These are phyloP conservation scores for Hydrochoerus hydrochaeris DNA, from an alignment of 2,113 vertebrate species.

Conservation along the genomic window DNA sequence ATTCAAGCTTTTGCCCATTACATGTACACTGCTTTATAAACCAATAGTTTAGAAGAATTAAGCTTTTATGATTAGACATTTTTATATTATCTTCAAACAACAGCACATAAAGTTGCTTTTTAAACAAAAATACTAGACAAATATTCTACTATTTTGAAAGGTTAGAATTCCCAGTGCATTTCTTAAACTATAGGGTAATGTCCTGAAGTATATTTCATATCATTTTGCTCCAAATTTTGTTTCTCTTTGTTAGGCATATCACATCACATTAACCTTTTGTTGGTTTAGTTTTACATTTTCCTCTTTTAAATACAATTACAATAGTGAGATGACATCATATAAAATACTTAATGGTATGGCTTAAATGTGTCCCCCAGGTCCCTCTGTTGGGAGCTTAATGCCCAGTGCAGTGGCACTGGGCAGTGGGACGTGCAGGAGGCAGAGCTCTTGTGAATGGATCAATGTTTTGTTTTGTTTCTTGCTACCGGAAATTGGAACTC, in stretches of 20 bases:
- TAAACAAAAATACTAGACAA: constrained; percentile 79
- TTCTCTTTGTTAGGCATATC: not conserved
- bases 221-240: constrained; percentile 66
- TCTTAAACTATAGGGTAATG: constrained; percentile 62
- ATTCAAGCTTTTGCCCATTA: constrained; percentile 85
- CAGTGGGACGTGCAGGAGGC: not conserved
- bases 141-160: constrained; percentile 73
- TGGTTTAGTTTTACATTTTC: constrained; percentile 63
- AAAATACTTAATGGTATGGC: not conserved
- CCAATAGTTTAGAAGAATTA: constrained; percentile 84
- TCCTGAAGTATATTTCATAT: constrained; percentile 58
- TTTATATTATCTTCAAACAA: constrained; percentile 83
- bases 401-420: not conserved
- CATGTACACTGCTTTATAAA: constrained; percentile 86
- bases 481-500: too few species aligned
- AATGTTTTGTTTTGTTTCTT: too few species aligned
- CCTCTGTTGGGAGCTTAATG: not conserved
- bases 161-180: constrained; percentile 67
- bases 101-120: constrained; percentile 77
- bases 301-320: not conserved
- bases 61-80: constrained; percentile 84
- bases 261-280: constrained; percentile 46
- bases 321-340: constrained; percentile 22
- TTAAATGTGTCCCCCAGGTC: not conserved
- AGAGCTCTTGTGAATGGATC: not conserved